Evolutionary conservation across 1,140 invertebrate genomes (phyloP), one percentile per base, ranked within the genome.

Genomic region (Aphelinus atriplicis): DNA sequence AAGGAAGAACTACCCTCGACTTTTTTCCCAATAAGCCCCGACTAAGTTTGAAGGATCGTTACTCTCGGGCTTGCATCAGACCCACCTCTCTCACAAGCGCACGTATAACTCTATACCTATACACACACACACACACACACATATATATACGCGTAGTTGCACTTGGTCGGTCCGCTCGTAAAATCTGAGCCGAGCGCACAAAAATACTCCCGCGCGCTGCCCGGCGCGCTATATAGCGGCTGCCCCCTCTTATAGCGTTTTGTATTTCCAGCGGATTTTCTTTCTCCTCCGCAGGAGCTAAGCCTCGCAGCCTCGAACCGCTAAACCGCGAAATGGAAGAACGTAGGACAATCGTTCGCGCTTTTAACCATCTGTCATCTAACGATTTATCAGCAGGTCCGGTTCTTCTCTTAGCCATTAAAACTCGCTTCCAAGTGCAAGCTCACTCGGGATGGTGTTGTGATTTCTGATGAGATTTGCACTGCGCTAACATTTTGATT

Each of bases 161-260:
- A 26, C 26, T 26, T 26, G 26, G 3, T 58, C 46, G 50, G 48
- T 51, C 4, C 60, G 53, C 7, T 71, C 61, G 60, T 71, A 71
- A 71, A 71, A 71, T 64, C 51, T 10, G 43, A 61, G 50, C 68
- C 48, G 47, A 45, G 61, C 43, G 71, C 55, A 55, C 62, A n/a
- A 72, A 65, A 72, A 57, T 72, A 65, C 53, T 71, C 9, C 51
- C 57, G 55, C 53, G 43, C 61, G n/a, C 45, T 46, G 9, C 45
- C 7, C n/a, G 47, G 26, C 26, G 45, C 3, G 43, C 48, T 45
- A 56, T 57, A 7, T 56, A 3, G 26, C 7, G 6, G 3, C n/a
- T 47, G n/a, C 5, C 46, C 45, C 56, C 10, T 26, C 67, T 0
- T 26, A 26, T 26, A 26, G 26, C 26, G 26, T 26, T 26, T 26